Evolutionary conservation across 1,140 invertebrate genomes (phyloP), one percentile per base, ranked within the genome.

Genomic region (Diorhabda carinulata): DNA sequence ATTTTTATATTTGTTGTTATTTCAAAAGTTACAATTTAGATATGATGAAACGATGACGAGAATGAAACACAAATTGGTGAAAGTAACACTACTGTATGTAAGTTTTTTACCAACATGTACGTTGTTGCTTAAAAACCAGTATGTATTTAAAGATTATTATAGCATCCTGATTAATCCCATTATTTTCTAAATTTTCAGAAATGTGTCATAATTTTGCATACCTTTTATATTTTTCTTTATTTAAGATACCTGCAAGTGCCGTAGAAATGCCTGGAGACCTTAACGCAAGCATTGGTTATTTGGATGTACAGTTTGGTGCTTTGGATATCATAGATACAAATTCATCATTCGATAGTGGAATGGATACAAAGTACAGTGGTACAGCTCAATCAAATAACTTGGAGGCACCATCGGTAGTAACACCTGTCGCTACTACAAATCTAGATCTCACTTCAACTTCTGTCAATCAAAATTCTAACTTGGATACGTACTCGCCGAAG

Each of bases 191-290:
- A 7, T 41, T 52, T 52, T 10, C 9, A 44, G 4, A 2, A 8
- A 42, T 43, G 0, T 6, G 5, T 64, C 3, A 5, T 3, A 5
- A 5, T 41, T 3, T 8, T 40, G 5, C 45, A 44, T 10, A 5
- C 8, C 5, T 64, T 64, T 9, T 43, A 40, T 56, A 58, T 42
- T 10, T 9, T 43, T 25, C 42, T 56, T 45, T 65, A 42, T 80
- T 81, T 25, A 77, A 92, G 89, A 98, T 98, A 75, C 96, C 95
- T 47, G 88, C 93, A 10, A 93, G 89, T 69, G 96, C 95, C 60
- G 96, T 98, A 43, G 95, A 98, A 82, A 98, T 98, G 96, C 96
- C 90, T 0, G 94, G 93, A 63, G 94, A 96, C 81, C 84, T 88
- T 67, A 88, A 89, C 43, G 86, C 86, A 67, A 88, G 75, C 70